A percentile compares a stretch with the other conserved stretches of the same genome.
Evolutionary conservation across 2,113 vertebrate genomes (phyloP).

Genomic region (Catharus bicknelli): DNA sequence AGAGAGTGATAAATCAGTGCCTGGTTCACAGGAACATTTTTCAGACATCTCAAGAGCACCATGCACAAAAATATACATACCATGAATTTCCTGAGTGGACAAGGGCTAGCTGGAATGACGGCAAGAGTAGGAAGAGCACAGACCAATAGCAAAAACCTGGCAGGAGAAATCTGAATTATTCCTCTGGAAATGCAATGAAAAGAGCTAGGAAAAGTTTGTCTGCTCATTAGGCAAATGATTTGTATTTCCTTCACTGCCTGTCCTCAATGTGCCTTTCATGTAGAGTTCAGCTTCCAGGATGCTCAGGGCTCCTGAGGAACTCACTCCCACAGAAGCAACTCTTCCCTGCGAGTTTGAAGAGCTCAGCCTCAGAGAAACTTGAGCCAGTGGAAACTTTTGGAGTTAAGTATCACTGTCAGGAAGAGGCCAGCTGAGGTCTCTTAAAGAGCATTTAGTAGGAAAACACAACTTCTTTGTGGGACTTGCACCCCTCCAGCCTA

Average conservation of each 20-base stretch:
- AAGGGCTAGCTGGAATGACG: slow-evolving; percentile 49
- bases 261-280: not conserved
- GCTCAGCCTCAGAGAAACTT: not conserved
- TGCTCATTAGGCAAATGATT: slow-evolving; percentile 13
- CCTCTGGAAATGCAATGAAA: not conserved
- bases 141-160: slow-evolving; percentile 7
- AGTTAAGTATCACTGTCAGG: not conserved
- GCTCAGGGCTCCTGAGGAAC: not conserved
- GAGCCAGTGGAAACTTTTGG: slow-evolving; percentile 13
- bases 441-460: not conserved
- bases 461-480: not conserved
- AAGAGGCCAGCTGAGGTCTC: slow-evolving; percentile 30
- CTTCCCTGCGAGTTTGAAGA: not conserved
- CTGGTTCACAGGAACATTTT: slow-evolving; percentile 58
- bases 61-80: slow-evolving; percentile 40
- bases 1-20: slow-evolving; percentile 57
- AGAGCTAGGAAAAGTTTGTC: not conserved
- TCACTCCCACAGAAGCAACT: not conserved
- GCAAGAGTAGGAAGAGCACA: not conserved
- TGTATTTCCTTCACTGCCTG: not conserved
- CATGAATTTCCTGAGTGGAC: slow-evolving; percentile 62
- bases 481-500: not conserved
- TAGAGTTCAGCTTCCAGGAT: not conserved
- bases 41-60: slow-evolving; percentile 65
- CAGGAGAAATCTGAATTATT: slow-evolving; percentile 24